Evolutionary conservation across 2,113 vertebrate species (phyloP).

Genomic region (Ptychochromis oligacanthus): DNA sequence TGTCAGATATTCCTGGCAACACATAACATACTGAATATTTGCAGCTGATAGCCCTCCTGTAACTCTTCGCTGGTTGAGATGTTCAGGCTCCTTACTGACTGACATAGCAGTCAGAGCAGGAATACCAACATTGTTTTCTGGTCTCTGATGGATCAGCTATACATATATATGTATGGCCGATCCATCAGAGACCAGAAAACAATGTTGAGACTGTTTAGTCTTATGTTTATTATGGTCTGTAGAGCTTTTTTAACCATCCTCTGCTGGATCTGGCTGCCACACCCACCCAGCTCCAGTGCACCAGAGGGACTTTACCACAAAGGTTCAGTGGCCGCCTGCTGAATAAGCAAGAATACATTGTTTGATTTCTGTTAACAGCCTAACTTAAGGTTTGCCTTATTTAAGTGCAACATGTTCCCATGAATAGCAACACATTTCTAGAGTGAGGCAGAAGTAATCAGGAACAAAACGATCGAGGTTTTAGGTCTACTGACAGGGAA

Average conservation of each 20-base stretch:
- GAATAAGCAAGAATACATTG: constrained; percentile 35
- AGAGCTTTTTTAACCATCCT: constrained; percentile 13
- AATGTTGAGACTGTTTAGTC: too few relatives aligned
- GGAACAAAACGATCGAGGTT: not conserved
- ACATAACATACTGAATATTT: not conserved
- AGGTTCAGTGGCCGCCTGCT: constrained; percentile 33
- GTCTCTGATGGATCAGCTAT: too few relatives aligned
- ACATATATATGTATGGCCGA: too few relatives aligned
- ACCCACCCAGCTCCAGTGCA: constrained; percentile 54
- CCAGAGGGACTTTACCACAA: constrained; percentile 18
- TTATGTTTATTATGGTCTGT: not conserved
- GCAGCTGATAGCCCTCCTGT: not conserved
- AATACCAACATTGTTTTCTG: not conserved
- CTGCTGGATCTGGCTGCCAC: constrained; percentile 42
- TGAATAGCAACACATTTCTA: not conserved
- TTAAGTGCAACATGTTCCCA: constrained; percentile 3
- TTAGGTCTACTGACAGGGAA: not conserved
- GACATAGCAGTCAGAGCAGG: not conserved
- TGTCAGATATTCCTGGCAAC: not conserved
- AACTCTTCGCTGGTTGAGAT: not conserved
- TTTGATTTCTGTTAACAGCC: constrained; percentile 12
- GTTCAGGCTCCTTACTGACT: not conserved
- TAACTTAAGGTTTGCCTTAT: constrained; percentile 1
- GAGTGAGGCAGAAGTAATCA: not conserved
- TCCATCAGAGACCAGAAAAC: too few relatives aligned